phyloP scores from a whole-genome alignment of 2,888 invertebrate genomes.

The Xestia xanthographa region DNA sequence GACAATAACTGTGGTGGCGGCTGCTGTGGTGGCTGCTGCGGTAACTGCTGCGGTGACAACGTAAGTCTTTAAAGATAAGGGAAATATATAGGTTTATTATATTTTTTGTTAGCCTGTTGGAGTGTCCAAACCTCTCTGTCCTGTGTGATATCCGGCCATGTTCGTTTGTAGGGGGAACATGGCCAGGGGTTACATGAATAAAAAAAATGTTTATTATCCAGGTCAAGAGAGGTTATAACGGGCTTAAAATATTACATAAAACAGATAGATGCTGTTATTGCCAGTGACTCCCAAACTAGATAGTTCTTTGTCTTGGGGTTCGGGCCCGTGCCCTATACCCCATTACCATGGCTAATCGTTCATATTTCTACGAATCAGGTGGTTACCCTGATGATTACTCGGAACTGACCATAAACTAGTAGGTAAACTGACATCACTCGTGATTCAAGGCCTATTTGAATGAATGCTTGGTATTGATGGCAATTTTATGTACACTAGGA shows the following conservation, averaged over 20 bases:
- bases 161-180: too few species aligned
- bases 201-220: too few species aligned
- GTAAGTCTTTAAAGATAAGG: constrained; percentile 20
- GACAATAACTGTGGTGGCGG: constrained; percentile 55
- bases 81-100: too few species aligned
- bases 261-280: not conserved
- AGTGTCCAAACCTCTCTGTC: too few species aligned
- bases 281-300: not conserved
- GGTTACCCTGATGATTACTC: not conserved
- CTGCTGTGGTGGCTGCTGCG: constrained; percentile 41
- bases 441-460: not conserved
- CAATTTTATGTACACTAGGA: not conserved
- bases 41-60: constrained; percentile 39
- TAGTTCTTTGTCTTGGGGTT: too few species aligned
- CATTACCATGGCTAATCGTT: too few species aligned
- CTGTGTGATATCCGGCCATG: too few species aligned
- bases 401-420: constrained; percentile 7
- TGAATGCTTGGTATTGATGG: not conserved
- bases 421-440: not conserved
- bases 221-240: not conserved
- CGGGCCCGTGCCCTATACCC: too few species aligned
- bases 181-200: too few species aligned
- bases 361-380: not conserved
- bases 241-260: not conserved
- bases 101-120: too few species aligned